Evolutionary conservation across 1,140 invertebrate species (phyloP).

Genomic region (Anoplophora glabripennis): DNA sequence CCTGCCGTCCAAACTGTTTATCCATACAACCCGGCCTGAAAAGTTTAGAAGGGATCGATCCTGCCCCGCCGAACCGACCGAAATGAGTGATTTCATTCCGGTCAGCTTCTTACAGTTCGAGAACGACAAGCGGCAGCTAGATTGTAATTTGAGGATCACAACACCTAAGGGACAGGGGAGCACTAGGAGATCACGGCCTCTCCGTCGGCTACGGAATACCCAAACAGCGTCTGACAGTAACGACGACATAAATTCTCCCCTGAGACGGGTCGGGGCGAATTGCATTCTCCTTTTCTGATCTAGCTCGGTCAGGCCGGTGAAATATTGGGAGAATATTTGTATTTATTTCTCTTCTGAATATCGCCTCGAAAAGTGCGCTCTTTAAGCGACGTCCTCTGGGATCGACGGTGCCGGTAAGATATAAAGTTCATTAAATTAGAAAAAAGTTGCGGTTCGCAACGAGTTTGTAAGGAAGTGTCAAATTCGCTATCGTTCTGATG

Average conservation of each 20-base stretch:
- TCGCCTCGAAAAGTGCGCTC: no score
- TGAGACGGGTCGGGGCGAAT: constrained; percentile 25
- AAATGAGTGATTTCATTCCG: constrained; percentile 37
- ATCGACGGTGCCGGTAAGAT: no score
- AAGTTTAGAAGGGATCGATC: constrained; percentile 5
- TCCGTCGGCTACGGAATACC: constrained; percentile 37
- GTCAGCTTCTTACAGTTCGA: constrained; percentile 35
- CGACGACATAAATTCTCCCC: constrained; percentile 49
- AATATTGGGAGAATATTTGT: no score
- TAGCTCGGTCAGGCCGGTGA: no score
- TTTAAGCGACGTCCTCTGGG: no score
- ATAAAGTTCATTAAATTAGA: no score
- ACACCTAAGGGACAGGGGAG: constrained; percentile 38
- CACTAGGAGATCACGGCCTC: constrained; percentile 28
- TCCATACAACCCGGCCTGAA: neutral
- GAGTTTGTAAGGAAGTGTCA: no score
- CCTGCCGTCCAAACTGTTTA: constrained; percentile 1
- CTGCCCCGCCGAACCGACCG: no score
- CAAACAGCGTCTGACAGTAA: constrained; percentile 49
- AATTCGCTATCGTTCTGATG: no score
- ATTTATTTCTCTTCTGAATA: no score
- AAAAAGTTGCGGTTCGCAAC: no score
- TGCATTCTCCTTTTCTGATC: constrained; percentile 16
- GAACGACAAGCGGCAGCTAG: constrained; percentile 32
- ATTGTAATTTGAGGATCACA: constrained; percentile 41